These are phyloP conservation scores for Tetheella fluctuosa DNA, from an alignment of 2,888 invertebrate species.

Conservation along the genomic window DNA sequence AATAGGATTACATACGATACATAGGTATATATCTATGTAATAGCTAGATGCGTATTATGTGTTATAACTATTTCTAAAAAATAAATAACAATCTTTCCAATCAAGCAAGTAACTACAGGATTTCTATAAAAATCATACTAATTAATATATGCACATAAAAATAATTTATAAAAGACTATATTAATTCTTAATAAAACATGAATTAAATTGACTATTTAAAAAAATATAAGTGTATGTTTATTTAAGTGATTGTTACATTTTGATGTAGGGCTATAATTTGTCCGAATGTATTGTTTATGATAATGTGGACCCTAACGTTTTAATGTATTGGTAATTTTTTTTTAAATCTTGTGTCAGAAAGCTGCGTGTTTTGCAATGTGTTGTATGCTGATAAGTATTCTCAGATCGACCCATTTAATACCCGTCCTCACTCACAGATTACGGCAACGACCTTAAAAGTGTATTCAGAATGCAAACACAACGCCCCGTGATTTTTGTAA, in stretches of 20 bases:
- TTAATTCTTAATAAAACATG: too few relatives aligned
- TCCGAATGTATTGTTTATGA: neutral
- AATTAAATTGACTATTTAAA: too few relatives aligned
- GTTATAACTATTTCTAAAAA: too few relatives aligned
- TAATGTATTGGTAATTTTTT: neutral
- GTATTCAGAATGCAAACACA: conserved; percentile 58
- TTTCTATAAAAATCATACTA: too few relatives aligned
- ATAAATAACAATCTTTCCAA: too few relatives aligned
- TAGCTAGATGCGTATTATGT: too few relatives aligned
- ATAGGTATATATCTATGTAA: too few relatives aligned
- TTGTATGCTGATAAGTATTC: conserved; percentile 19
- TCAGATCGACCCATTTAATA: conserved; percentile 47
- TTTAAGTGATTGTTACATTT: neutral
- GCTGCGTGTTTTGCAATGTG: neutral
- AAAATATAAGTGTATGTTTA: conserved; percentile 10
- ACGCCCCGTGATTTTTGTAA: conserved; percentile 42
- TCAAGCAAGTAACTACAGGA: too few relatives aligned
- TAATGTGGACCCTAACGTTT: neutral
- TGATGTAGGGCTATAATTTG: neutral
- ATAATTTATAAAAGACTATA: too few relatives aligned
- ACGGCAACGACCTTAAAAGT: conserved; percentile 62
- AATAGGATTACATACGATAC: too few relatives aligned
- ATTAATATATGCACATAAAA: too few relatives aligned
- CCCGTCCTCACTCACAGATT: conserved; percentile 33
- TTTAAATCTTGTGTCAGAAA: neutral